Conservation (phyloP, 2,888 invertebrate species). For the Pomacea canaliculata region DNA sequence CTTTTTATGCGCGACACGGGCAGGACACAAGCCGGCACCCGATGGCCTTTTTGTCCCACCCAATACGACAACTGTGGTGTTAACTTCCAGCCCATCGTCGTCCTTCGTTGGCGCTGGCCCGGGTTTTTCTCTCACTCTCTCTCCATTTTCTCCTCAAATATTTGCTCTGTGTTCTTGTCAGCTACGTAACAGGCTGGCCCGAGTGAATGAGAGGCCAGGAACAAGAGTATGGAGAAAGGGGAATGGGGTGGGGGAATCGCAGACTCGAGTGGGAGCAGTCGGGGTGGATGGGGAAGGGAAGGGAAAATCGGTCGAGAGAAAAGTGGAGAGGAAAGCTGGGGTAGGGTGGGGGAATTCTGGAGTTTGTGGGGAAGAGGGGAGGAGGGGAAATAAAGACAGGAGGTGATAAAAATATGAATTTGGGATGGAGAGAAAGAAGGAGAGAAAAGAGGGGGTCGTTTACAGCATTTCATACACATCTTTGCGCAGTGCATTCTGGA, state of each 20-base stretch:
- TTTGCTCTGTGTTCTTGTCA: conserved; percentile 14
- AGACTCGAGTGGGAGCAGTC: too few species aligned
- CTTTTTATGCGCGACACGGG: too few species aligned
- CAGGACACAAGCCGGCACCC: too few species aligned
- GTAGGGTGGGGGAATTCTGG: not conserved
- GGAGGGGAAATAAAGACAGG: not conserved
- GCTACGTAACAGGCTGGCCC: conserved; percentile 1
- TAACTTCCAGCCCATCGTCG: too few species aligned
- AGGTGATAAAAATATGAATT: not conserved
- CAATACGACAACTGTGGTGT: too few species aligned
- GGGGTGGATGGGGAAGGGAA: too few species aligned
- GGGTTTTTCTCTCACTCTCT: not conserved
- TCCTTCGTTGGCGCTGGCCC: not conserved
- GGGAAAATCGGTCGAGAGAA: too few species aligned
- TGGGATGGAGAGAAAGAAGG: not conserved
- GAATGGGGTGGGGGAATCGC: not conserved
- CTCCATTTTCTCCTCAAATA: conserved; percentile 17
- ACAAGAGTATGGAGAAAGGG: not conserved
- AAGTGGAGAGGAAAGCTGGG: too few species aligned
- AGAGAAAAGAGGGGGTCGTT: too few species aligned
- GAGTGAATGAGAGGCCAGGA: not conserved
- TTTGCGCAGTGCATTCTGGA: not conserved
- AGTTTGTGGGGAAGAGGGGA: not conserved
- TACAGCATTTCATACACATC: not conserved
- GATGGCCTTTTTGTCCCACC: too few species aligned